Base-by-base conservation (phyloP, 2,113 vertebrate genomes). In the Saguinus midas region DNA sequence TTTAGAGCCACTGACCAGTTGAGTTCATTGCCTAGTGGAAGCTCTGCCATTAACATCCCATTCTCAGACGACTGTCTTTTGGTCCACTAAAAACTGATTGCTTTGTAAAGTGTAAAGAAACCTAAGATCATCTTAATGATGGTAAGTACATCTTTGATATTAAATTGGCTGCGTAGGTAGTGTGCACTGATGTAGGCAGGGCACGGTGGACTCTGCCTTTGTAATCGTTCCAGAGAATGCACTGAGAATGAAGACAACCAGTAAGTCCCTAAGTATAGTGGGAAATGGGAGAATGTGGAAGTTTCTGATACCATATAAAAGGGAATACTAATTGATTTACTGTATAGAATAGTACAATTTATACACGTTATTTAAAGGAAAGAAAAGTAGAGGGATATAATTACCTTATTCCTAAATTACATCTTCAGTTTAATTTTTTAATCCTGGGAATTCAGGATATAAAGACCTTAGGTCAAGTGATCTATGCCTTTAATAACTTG, bases 181-280 rank as follows among this genome's bases (percentile, higher is more conserved):
- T 5, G 1, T 14, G 20, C 0, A 0, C 37, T 0, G 20, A 35
- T 6, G 29, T 0, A 5, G 7, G 18, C 8, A 3, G 0, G 17
- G 5, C 32, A 20, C 1, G 2, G 83, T n/a, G 40, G 70, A 11
- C 8, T n/a, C 58, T 52, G 45, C n/a, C 27, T 25, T 3, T 12
- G 73, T 13, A 25, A 32, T 35, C 11, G 7, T 5, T 12, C 10
- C 6, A 0, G 8, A 35, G 68, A 45, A 25, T 4, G 9, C 1
- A 0, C 2, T 20, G 8, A 58, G 57, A 50, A n/a, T 20, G 45
- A 40, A 20, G 50, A 55, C 48, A 5, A 8, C 64, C 61, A 18
- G 18, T 17, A 1, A 9, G 29, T 17, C 23, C 20, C 48, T 9
- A 2, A 1, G 12, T 25, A 7, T 17, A 0, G 20, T 13, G 93